A percentile compares a stretch with the other conserved stretches of the same genome.
phyloP scores from a whole-genome alignment of 1,140 invertebrate genomes.

The Drosophila lacertosa region DNA sequence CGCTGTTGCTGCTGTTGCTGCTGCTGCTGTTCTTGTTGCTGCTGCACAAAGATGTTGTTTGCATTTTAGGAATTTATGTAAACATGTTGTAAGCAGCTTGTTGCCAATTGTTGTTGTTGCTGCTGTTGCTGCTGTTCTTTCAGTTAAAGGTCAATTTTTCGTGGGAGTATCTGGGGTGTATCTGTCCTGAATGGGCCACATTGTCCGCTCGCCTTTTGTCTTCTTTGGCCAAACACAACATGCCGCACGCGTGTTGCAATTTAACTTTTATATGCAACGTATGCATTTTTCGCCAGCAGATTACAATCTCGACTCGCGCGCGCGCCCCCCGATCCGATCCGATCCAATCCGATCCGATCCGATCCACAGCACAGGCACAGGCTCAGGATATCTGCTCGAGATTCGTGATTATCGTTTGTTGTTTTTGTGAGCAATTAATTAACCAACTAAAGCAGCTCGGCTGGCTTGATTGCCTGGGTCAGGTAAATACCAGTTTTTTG shows the following conservation, averaged over 20 bases:
- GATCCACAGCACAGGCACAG: background rate
- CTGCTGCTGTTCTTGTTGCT: conserved; percentile 7
- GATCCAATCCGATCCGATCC: too few relatives aligned
- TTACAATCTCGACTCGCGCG: conserved; percentile 57
- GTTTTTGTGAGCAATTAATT: conserved; percentile 55
- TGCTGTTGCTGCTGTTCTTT: conserved; percentile 34
- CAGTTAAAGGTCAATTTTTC: conserved; percentile 75
- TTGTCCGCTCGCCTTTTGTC: conserved; percentile 37
- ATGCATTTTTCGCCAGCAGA: conserved; percentile 47
- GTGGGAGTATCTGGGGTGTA: conserved; percentile 38
- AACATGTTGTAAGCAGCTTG: conserved; percentile 82
- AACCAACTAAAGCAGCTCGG: conserved; percentile 7
- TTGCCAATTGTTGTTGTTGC: conserved; percentile 44
- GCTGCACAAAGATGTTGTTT: conserved; percentile 74
- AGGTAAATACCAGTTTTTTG: conserved; percentile 8
- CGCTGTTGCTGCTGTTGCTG: conserved; percentile 4
- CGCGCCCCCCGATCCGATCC: too few relatives aligned
- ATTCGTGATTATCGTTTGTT: conserved; percentile 52
- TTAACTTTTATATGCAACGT: conserved; percentile 64
- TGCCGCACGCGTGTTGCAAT: conserved; percentile 78
- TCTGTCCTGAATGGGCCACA: conserved; percentile 22
- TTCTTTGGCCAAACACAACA: conserved; percentile 28
- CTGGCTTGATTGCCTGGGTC: conserved; percentile 12
- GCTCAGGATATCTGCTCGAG: conserved; percentile 33
- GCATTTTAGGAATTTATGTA: conserved; percentile 84